Base-by-base conservation (phyloP, 2,797 vertebrate species). In the Galago senegalensis region DNA sequence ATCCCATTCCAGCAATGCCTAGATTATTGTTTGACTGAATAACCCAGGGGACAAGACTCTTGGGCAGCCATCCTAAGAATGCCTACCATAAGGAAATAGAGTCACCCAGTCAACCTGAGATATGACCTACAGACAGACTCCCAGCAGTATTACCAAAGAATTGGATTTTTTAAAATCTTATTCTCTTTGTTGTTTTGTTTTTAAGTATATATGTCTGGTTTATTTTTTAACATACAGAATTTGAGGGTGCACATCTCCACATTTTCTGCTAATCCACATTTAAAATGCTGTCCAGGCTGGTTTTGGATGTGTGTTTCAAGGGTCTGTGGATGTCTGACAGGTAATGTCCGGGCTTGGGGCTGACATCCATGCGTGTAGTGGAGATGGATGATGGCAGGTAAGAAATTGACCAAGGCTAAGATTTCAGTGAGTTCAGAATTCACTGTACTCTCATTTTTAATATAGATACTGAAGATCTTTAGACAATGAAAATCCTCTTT, bases 391-490 rank as follows among this genome's bases (percentile, higher is more conserved):
- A 7, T 53, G 80, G 10, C 70, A 43, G 43, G 21, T 23, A 53
- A 96, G 9, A 25, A 65, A 31, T 7, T 1, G 7, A 7, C 4
- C 25, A 56, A 13, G 77, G 29, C 61, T 60, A 58, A 86, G 65
- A 46, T 73, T 77, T 49, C 72, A 20, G 29, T 76, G 85, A 89
- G 61, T 31, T 56, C 56, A 77, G 84, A 49, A 49, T 13, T 49
- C 49, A 49, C 49, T 49, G 49, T 49, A 49, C 49, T 49, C 49
- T 14, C 49, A 49, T 49, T 91, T 95, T 95, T 76, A 83, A 77
- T n/a, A 46, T 72, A 93, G 37, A 75, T 31, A 65, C n/a, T 40
- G 65, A 93, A 95, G 69, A 86, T 31, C 56, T 92, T 92, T 89
- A 81, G 83, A 83, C 43, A n/a, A 87, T 79, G 27, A 43, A 34